Evolutionary conservation across 2,888 invertebrate species (phyloP), one percentile per base, ranked within the genome.

Genomic region (Cabera pusaria): DNA sequence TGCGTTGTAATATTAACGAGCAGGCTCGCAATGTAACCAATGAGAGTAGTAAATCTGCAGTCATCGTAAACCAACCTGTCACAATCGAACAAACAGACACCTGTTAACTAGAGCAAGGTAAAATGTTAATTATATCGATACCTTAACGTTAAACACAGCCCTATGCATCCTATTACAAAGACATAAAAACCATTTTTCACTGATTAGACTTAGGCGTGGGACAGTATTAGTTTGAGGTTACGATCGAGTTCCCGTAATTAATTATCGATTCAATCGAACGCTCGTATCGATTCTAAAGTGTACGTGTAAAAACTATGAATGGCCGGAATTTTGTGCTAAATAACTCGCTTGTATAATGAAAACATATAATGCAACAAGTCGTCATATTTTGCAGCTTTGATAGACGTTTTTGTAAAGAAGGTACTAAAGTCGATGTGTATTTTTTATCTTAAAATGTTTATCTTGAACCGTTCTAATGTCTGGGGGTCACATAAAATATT

Each of bases 151-250:
- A n/a, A n/a, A n/a, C n/a, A n/a, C 47, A 52, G 25, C 24, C 10
- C 32, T 36, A 44, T 56, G 27, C 36, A 38, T 35, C 47, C 44
- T 66, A 64, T 52, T 23, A 4, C 31, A 32, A 44, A 17, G 38
- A 1, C 8, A 46, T 63, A 72, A 52, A 48, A 56, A 43, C 29
- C 18, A 63, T 53, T 60, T 56, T 72, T 14, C 27, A 25, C 20
- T 12, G 5, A 1, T 1, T 14, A 9, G 9, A 43, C 19, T 14
- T 14, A 31, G 37, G 73, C 80, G 83, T 83, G 81, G 78, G 82
- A 82, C 75, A 73, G 51, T 57, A 64, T n/a, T n/a, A n/a, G 71
- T 68, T 76, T 77, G 70, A 80, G 79, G 79, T 75, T 79, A 74
- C 64, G 72, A 70, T 72, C 68, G 71, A 70, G 59, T 73, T 72